These are phyloP conservation scores for Triplophysa rosa DNA, from an alignment of 2,113 vertebrate genomes.

Conservation along the genomic window DNA sequence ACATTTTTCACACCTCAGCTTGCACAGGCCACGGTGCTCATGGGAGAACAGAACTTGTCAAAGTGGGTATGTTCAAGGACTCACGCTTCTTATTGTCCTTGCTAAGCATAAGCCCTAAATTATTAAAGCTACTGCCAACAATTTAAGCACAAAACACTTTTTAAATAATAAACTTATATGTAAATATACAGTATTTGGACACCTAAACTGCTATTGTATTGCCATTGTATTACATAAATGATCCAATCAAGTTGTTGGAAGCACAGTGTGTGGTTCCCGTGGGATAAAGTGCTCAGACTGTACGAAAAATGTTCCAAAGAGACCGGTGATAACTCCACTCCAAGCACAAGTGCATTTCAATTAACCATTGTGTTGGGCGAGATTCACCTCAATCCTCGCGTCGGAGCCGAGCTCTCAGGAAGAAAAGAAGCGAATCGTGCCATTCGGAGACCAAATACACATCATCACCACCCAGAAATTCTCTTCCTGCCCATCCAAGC, in stretches of 20 bases:
- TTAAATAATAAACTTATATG: no score
- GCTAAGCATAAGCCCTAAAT: constrained; percentile 13
- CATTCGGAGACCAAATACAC: constrained; percentile 20
- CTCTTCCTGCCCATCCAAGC: constrained; percentile 32
- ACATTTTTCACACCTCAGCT: constrained; percentile 67
- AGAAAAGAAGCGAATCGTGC: constrained; percentile 13
- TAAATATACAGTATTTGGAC: no score
- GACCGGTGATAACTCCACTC: background rate
- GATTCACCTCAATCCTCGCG: background rate
- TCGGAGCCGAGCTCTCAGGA: background rate
- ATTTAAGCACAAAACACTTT: no score
- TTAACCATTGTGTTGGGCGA: constrained; percentile 22
- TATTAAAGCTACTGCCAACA: no score
- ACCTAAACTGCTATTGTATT: no score
- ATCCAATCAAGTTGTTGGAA: background rate
- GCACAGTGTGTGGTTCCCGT: background rate
- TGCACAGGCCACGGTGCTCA: constrained; percentile 66
- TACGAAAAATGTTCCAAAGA: constrained; percentile 4
- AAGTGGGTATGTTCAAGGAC: constrained; percentile 59
- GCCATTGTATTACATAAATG: no score
- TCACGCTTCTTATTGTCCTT: background rate
- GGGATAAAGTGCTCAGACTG: background rate
- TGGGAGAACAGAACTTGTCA: constrained; percentile 66
- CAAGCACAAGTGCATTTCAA: constrained; percentile 15
- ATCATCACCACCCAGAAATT: constrained; percentile 25